These are phyloP conservation scores for Macrocentrus cingulum DNA, from an alignment of 1,140 invertebrate species.

Conservation along the genomic window DNA sequence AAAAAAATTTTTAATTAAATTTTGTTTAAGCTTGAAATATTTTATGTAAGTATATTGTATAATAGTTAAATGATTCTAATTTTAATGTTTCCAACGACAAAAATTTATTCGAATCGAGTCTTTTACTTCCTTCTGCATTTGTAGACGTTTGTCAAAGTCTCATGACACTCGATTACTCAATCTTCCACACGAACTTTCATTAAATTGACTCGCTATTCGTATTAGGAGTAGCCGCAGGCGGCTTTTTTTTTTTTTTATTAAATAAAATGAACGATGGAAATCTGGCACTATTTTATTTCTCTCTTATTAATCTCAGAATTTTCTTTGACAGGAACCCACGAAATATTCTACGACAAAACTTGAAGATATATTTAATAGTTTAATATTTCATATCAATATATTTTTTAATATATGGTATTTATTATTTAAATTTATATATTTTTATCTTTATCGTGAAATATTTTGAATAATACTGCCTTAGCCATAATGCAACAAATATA, in stretches of 20 bases:
- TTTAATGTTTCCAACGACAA: neutral
- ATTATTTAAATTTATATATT: neutral
- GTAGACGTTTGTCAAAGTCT: slow-evolving; percentile 18
- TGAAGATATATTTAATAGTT: no score
- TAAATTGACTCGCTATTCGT: slow-evolving; percentile 59
- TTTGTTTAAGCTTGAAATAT: no score
- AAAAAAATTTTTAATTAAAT: no score
- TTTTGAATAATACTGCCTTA: no score
- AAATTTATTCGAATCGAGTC: neutral
- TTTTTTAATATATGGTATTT: neutral
- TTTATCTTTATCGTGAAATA: neutral
- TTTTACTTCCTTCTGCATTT: neutral
- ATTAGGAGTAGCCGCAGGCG: slow-evolving; percentile 51
- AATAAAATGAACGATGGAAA: slow-evolving; percentile 45
- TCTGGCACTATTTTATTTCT: slow-evolving; percentile 27
- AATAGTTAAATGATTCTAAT: no score
- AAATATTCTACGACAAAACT: slow-evolving; percentile 10
- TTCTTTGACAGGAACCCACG: slow-evolving; percentile 5
- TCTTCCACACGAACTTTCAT: slow-evolving; percentile 38
- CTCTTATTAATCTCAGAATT: slow-evolving; percentile 1
- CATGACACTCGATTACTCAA: neutral
- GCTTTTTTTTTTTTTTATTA: slow-evolving; percentile 45
- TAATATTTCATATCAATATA: neutral
- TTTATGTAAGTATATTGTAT: no score
- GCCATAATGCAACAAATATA: neutral